Evolutionary conservation across 2,888 invertebrate species (phyloP).

Genomic region (Noctua comes): DNA sequence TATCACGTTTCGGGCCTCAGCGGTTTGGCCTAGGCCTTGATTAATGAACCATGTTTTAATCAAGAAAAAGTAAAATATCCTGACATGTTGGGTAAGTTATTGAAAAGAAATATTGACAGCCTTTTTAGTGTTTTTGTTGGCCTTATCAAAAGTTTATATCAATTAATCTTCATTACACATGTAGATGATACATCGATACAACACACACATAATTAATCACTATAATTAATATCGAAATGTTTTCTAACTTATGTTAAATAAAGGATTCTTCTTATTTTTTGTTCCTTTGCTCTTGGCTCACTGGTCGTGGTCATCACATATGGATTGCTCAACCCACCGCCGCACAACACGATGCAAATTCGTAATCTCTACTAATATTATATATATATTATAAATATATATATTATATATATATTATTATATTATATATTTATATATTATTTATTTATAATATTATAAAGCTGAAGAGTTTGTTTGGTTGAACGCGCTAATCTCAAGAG

Average conservation of each 20-base stretch:
- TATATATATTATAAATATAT: too few species aligned
- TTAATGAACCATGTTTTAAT: constrained; percentile 62
- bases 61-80: constrained; percentile 41
- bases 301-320: not conserved
- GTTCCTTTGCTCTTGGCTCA: not conserved
- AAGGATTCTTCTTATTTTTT: not conserved
- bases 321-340: not conserved
- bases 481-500: too few species aligned
- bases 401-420: too few species aligned
- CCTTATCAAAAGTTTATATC: not conserved
- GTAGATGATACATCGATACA: too few species aligned
- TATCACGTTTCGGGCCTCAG: constrained; percentile 60
- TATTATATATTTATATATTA: too few species aligned
- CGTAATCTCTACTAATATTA: too few species aligned
- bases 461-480: too few species aligned
- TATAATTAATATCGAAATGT: not conserved
- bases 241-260: not conserved
- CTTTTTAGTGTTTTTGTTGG: not conserved
- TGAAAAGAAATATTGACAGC: not conserved
- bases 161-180: not conserved
- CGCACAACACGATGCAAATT: not conserved
- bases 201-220: not conserved
- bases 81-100: not conserved
- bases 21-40: constrained; percentile 58
- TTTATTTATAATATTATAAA: too few species aligned